Evolutionary conservation across 2,113 vertebrate species (phyloP), one percentile per base, ranked within the genome.

Genomic region (Pardalotus punctatus): DNA sequence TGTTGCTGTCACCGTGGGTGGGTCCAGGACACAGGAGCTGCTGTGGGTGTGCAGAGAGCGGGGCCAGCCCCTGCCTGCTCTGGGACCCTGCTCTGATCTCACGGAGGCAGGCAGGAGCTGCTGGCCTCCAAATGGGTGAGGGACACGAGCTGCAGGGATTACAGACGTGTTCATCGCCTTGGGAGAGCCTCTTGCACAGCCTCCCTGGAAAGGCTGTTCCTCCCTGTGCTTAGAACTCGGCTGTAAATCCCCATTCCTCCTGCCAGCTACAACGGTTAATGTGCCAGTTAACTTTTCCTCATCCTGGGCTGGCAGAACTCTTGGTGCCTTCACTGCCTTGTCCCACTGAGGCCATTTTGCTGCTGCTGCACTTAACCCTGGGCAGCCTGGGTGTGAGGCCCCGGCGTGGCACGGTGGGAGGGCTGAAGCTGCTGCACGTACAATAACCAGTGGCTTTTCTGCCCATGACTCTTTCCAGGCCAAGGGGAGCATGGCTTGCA

Each of bases 1-100:
- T 0, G 1, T 43, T 36, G 17, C 0, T n/a, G 6, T 58, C 17
- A 3, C 25, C 0, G 0, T 23, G 79, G 4, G 2, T 33, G 42
- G 35, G 22, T 81, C 7, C 27, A 27, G 51, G n/a, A 61, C 29
- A 19, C 4, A 5, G 2, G 5, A 60, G 36, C 36, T 35, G 48
- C 67, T 64, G 22, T 0, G 1, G 31, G 28, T 67, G 47, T 31
- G 43, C 50, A 47, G 82, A 51, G 29, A 53, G 38, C 3, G 0
- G 1, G 23, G 35, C 38, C 53, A 35, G 57, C 23, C 47, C 77
- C 33, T 1, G 11, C 56, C 36, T 65, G 56, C 42, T 51, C 14
- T 25, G 62, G 40, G 19, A 35, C 62, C 25, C 31, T 4, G 12
- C 23, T 22, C 12, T 67, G 43, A 5, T 15, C 20, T 38, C 0